Percentiles rank a stretch among this genome's conserved stretches.
Conservation (phyloP, 2,113 vertebrate species). For the Ceyx margarethae region DNA sequence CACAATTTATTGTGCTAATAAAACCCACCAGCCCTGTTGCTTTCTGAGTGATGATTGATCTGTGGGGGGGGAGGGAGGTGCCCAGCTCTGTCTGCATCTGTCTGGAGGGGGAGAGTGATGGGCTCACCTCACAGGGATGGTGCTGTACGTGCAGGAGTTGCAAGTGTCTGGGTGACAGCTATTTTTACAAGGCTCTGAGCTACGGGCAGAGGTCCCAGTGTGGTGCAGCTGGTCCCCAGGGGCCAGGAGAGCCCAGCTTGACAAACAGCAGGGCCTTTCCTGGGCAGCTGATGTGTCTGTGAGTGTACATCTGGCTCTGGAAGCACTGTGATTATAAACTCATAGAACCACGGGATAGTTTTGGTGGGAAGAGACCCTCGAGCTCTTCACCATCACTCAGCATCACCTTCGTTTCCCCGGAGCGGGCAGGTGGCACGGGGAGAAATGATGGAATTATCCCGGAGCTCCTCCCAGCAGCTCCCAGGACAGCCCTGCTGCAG, state of each 20-base stretch:
- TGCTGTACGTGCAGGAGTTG: accelerated
- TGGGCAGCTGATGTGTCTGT: background rate
- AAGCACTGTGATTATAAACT: background rate
- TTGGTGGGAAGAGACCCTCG: background rate
- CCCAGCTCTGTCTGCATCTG: background rate
- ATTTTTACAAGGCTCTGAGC: background rate
- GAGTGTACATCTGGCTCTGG: background rate
- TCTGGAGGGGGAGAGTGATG: background rate
- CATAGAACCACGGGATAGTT: background rate
- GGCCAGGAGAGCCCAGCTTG: background rate
- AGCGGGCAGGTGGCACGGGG: background rate
- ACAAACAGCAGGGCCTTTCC: background rate
- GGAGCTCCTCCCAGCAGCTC: background rate
- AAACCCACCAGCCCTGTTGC: background rate
- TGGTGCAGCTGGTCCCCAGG: background rate
- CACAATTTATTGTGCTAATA: background rate
- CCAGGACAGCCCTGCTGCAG: background rate
- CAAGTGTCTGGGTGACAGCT: background rate
- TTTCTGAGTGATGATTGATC: background rate
- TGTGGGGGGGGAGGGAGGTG: background rate
- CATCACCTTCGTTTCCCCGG: background rate
- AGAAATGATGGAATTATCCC: background rate
- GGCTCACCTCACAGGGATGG: background rate
- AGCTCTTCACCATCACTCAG: background rate
- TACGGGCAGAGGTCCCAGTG: accelerated